Base-by-base conservation (phyloP, 2,888 invertebrate genomes). In the Choreutis nemorana region DNA sequence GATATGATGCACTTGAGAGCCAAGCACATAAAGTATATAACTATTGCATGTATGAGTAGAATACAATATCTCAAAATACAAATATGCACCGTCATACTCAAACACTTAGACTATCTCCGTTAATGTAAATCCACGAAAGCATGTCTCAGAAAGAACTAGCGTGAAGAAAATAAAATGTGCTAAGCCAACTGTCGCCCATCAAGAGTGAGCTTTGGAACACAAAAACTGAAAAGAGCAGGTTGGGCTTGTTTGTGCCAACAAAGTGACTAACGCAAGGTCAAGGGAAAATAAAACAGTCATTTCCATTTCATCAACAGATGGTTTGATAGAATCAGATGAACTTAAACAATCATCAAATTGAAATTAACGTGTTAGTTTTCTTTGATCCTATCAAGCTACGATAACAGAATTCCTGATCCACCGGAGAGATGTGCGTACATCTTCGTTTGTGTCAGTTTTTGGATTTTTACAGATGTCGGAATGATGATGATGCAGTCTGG, bases 401-500 rank as follows among this genome's bases (percentile, higher is more conserved):
- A 48, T 48, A 57, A 53, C 50, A 42, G 42, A 48, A 46, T 39
- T 34, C 44, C 42, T 35, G 42, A 40, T 28, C 35, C 45, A 41
- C 33, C 49, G 42, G 47, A 45, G 48, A 47, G 49, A 42, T 51
- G 54, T 57, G 55, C 58, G 58, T 60, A 63, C 60, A 54, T 63
- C 54, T 65, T 57, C 70, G 62, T 67, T 55, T 67, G 64, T 73
- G 75, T 78, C 77, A 78, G 77, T 64, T 72, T 82, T 80, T 81
- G 79, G 80, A 81, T 87, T 86, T 87, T 89, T 89, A 64, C 92
- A 92, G 92, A 92, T 92, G 92, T 93, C 82, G 92, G 92, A 84
- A 92, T 92, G 92, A 91, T 93, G 86, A 91, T 93, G 92, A 91
- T 92, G 91, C 91, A 92, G 89, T 87, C 91, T 78, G 92, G 92